Evolutionary conservation across 2,888 invertebrate species (phyloP).

Genomic region (Pyralis farinalis): DNA sequence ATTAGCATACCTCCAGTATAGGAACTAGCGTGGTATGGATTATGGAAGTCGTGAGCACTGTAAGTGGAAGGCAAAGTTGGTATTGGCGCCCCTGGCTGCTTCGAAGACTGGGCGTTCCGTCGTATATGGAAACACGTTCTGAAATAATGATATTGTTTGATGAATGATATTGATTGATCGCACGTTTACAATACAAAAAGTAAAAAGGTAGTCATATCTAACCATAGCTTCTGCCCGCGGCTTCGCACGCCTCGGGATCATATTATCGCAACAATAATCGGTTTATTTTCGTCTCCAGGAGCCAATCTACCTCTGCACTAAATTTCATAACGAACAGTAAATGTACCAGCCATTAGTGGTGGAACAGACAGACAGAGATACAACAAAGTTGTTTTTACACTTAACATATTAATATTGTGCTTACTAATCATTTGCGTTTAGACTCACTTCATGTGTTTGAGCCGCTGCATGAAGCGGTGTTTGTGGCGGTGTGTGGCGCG

Average conservation of each 20-base stretch:
- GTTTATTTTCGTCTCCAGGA: too few relatives aligned
- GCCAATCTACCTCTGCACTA: too few relatives aligned
- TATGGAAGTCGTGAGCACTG: slow-evolving; percentile 97
- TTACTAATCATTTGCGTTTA: too few relatives aligned
- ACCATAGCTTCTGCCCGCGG: not conserved
- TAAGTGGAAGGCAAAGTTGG: slow-evolving; percentile 95
- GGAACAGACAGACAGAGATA: too few relatives aligned
- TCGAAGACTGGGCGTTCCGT: slow-evolving; percentile 90
- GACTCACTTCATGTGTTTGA: slow-evolving; percentile 96
- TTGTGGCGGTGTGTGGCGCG: slow-evolving; percentile 95
- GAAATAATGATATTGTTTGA: slow-evolving; percentile 26
- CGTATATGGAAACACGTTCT: slow-evolving; percentile 95
- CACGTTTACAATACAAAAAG: too few relatives aligned
- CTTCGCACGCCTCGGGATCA: slow-evolving; percentile 5
- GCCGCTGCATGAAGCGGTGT: slow-evolving; percentile 96
- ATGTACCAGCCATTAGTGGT: too few relatives aligned
- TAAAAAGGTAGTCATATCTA: too few relatives aligned
- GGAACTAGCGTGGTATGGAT: slow-evolving; percentile 67
- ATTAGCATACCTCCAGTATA: slow-evolving; percentile 71
- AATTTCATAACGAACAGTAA: too few relatives aligned
- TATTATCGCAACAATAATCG: too few relatives aligned
- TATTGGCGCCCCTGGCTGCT: slow-evolving; percentile 86
- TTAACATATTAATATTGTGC: too few relatives aligned
- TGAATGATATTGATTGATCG: not conserved
- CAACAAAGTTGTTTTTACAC: too few relatives aligned